These are phyloP conservation scores for Pasiphila rectangulata DNA, from an alignment of 2,888 invertebrate species.

Conservation along the genomic window DNA sequence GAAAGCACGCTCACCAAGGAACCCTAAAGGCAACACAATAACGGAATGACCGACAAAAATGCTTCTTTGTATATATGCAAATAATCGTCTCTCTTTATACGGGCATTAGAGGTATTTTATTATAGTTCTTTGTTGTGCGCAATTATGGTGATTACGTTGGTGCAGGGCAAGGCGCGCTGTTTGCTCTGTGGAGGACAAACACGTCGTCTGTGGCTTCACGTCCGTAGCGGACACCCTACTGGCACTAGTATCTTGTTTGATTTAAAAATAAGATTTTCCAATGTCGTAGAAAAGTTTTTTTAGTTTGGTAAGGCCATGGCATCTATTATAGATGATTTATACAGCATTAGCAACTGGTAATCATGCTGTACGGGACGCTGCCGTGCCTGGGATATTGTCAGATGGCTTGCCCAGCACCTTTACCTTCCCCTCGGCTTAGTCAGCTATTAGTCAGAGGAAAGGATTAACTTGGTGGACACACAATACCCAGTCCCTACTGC, in stretches of 20 bases:
- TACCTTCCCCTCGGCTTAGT: too few species aligned
- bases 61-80: conserved; percentile 48
- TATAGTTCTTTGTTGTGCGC: conserved; percentile 26
- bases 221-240: too few species aligned
- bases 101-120: conserved; percentile 16
- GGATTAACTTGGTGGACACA: too few species aligned
- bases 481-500: too few species aligned
- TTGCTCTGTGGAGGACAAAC: not conserved
- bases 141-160: conserved; percentile 38
- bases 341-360: too few species aligned
- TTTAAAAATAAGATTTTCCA: not conserved
- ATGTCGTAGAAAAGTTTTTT: not conserved
- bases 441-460: too few species aligned
- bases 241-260: not conserved
- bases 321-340: too few species aligned
- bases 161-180: conserved; percentile 23
- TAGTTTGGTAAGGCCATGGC: not conserved
- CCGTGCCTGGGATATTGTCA: too few species aligned
- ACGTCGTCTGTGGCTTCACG: too few species aligned
- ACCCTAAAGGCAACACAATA: conserved; percentile 22
- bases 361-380: too few species aligned
- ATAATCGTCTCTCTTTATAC: conserved; percentile 35
- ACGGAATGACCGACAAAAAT: conserved; percentile 40
- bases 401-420: too few species aligned
- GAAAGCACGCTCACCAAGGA: not conserved